phyloP scores from a whole-genome alignment of 2,888 invertebrate species.

The Tryphoninae sp. region DNA sequence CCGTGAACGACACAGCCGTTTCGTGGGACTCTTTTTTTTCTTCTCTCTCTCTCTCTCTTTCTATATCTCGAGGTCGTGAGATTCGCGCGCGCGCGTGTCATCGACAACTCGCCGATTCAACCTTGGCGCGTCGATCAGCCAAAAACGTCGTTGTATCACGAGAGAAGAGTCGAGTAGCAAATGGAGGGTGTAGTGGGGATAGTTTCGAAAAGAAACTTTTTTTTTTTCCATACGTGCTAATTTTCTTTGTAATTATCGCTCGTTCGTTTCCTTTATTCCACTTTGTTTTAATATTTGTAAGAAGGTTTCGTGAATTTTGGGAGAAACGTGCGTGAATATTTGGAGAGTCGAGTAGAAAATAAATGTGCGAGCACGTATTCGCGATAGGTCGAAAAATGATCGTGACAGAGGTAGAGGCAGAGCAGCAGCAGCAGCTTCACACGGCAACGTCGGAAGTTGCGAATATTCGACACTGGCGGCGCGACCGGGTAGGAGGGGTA shows the following conservation, averaged over 20 bases:
- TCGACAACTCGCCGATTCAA: conserved; percentile 53
- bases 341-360: neutral
- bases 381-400: neutral
- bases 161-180: neutral
- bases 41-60: conserved; percentile 4
- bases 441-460: conserved; percentile 69
- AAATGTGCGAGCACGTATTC: neutral
- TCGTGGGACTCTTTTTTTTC: conserved; percentile 13
- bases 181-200: too few relatives aligned
- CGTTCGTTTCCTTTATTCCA: conserved; percentile 4
- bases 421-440: conserved; percentile 56
- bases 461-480: conserved; percentile 61
- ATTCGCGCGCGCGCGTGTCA: conserved; percentile 60
- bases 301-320: neutral
- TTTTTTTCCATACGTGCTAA: neutral
- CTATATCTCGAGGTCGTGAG: conserved; percentile 57
- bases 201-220: conserved; percentile 9
- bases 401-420: neutral
- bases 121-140: conserved; percentile 53
- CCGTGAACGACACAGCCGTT: conserved; percentile 30
- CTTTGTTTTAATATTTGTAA: neutral
- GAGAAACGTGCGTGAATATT: neutral
- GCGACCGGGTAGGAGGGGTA: conserved; percentile 32
- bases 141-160: conserved; percentile 3
- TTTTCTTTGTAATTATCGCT: neutral